Evolutionary conservation across 2,113 vertebrate genomes (phyloP), one percentile per base, ranked within the genome.

Genomic region (Xiphophorus couchianus): DNA sequence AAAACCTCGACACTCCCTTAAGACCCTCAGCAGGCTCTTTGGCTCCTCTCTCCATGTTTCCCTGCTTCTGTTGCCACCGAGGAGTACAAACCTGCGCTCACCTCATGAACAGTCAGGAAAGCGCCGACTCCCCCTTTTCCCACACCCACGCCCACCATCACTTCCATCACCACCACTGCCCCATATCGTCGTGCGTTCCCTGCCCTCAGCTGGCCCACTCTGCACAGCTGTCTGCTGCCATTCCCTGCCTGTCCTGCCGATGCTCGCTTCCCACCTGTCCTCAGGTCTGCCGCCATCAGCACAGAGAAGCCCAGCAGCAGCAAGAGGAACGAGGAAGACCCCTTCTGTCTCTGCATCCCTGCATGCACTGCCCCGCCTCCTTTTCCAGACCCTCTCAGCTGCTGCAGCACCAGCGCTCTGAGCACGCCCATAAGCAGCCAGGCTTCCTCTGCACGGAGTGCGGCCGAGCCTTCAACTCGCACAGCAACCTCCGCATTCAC

Each of bases 401-500:
- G 65, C 92, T 95, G 77, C 95, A 95, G 86, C 95, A 95, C 82
- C 95, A 95, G 89, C 93, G 92, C 28, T 69, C 90, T 0, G 92
- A 93, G 77, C 95, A 95, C 2, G 76, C 91, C 10, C 82, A 91
- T 62, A 94, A 95, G 75, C 63, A 84, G 0, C 60, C 90, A 0
- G 94, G 94, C 64, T 96, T 95, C 84, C 83, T 95, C 58, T 95
- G 95, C 85, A 87, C 91, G 0, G 93, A 95, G 79, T 96, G 95
- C 1, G 94, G 94, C n/a, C 84, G 94, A 28, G 84, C 92, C 27
- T 94, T 96, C 79, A 93, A 95, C 89, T 95, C 94, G 0, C 94
- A 95, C 85, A 95, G 94, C 86, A 95, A 95, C 83, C 94, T 96
- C 39, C 95, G 95, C 42, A 94, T 95, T 71, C 95, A 96, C 81